A percentile compares a stretch with the other conserved stretches of the same genome.
Evolutionary conservation across 2,797 vertebrate genomes (phyloP).

Genomic region (Tadarida brasiliensis): DNA sequence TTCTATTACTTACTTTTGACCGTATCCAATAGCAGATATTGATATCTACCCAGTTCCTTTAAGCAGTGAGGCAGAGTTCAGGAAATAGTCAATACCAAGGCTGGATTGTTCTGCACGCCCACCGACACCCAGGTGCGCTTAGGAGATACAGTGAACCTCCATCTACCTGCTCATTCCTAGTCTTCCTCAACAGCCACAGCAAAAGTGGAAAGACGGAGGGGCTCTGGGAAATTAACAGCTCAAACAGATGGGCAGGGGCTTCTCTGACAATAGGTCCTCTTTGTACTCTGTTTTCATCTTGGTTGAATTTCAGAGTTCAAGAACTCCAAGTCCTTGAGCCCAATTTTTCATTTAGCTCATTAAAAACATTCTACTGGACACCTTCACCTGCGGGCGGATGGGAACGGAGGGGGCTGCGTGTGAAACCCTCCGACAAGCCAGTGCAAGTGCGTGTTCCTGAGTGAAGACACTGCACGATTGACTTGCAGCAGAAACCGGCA

Average conservation of each 20-base stretch:
- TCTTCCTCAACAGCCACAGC: neutral
- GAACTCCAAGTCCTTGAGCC: neutral
- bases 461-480: neutral
- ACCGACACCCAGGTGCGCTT: neutral
- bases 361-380: neutral
- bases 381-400: neutral
- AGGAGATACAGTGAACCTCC: neutral
- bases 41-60: neutral
- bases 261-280: neutral
- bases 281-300: neutral
- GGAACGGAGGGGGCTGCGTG: too few relatives aligned
- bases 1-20: neutral
- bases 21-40: neutral
- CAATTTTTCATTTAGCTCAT: neutral
- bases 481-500: neutral
- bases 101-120: neutral
- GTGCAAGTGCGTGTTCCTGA: neutral
- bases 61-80: neutral
- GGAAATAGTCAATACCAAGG: neutral
- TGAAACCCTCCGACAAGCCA: neutral
- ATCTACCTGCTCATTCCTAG: neutral
- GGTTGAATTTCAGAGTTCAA: neutral
- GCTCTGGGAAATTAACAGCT: neutral
- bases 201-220: too few relatives aligned
- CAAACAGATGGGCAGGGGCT: neutral